Percentiles rank a stretch among this genome's conserved stretches.
Conservation (phyloP, 53 echinoderm and acorn worm species). For the Arbacia lixula region DNA sequence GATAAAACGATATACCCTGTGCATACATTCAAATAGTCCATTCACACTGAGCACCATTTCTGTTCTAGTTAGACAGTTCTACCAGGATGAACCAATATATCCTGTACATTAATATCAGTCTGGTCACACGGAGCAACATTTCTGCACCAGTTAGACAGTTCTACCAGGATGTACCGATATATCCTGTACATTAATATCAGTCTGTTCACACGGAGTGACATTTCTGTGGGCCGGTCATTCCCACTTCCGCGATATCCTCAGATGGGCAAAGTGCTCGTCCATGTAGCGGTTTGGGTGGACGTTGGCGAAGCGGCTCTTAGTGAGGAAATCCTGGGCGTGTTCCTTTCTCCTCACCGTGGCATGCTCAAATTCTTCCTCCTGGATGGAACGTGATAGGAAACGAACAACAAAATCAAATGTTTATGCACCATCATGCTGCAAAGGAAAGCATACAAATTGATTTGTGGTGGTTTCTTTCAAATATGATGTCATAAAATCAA, state of each 20-base stretch:
- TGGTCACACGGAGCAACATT: background rate
- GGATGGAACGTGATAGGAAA: background rate
- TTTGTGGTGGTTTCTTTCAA: no score
- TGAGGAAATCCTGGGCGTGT: slow-evolving; percentile 38
- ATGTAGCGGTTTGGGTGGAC: slow-evolving; percentile 68
- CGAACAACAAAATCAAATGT: no score
- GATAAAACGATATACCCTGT: no score
- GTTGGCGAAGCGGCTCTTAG: slow-evolving; percentile 15
- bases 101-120: background rate
- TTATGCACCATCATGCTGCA: no score
- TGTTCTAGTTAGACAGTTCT: no score
- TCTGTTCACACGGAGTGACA: background rate
- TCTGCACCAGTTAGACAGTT: slow-evolving; percentile 2
- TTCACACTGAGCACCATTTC: no score
- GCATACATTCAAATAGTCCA: no score
- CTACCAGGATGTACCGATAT: no score
- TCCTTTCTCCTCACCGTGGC: slow-evolving; percentile 55
- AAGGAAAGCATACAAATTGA: no score
- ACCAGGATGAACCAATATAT: background rate
- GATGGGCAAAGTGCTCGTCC: slow-evolving; percentile 67
- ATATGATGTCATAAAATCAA: no score
- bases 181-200: no score
- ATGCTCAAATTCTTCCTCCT: slow-evolving; percentile 74
- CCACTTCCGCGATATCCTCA: slow-evolving; percentile 68
- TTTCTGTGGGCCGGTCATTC: slow-evolving; percentile 13